A percentile compares a stretch with the other conserved stretches of the same genome.
These are phyloP conservation scores for Machimus atricapillus DNA, from an alignment of 2,888 invertebrate species.

Conservation along the genomic window DNA sequence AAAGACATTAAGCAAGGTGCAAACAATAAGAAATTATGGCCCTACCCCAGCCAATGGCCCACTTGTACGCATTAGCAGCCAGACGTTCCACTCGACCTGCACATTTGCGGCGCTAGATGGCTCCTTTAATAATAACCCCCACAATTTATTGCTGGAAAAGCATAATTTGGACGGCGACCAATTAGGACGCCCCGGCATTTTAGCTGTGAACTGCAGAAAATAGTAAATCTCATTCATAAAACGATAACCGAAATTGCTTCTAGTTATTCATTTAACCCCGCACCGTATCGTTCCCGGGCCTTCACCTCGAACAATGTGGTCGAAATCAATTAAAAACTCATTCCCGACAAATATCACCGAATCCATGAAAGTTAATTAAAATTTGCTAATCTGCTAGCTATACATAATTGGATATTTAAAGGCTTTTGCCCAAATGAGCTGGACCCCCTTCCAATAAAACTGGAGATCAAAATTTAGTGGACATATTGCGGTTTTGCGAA, in stretches of 20 bases:
- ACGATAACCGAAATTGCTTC: not conserved
- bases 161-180: not conserved
- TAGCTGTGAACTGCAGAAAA: not conserved
- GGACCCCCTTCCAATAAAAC: not conserved
- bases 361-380: not conserved
- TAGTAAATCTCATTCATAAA: constrained; percentile 1
- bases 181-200: not conserved
- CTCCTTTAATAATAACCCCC: not conserved
- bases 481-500: not conserved
- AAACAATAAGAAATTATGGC: not conserved
- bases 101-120: not conserved
- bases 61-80: not conserved
- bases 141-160: not conserved
- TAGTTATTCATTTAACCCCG: not conserved
- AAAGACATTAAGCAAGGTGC: not conserved
- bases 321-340: not conserved
- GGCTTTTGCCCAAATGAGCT: not conserved
- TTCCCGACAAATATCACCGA: not conserved
- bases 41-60: not conserved
- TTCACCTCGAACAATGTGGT: not conserved
- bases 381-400: not conserved
- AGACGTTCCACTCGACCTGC: not conserved
- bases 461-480: not conserved
- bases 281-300: not conserved
- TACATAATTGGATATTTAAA: not conserved